Percentiles rank a stretch among this genome's conserved stretches.
Evolutionary conservation across 1,140 invertebrate genomes (phyloP).

Genomic region (Chrysopa pallens): DNA sequence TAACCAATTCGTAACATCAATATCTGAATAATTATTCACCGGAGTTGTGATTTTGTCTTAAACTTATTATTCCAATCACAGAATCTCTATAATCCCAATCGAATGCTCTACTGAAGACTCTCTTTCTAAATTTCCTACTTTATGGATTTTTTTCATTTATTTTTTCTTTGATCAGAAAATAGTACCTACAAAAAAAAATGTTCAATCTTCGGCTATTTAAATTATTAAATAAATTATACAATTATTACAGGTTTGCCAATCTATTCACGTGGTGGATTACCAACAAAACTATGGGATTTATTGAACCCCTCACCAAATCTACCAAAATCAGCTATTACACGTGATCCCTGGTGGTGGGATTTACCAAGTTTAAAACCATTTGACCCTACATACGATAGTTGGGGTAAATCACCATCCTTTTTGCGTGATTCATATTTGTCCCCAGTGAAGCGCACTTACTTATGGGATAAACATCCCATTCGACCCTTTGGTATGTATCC

Average conservation of each 20-base stretch:
- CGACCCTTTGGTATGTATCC: conserved; percentile 58
- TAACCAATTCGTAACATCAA: too few species aligned
- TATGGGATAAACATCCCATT: conserved; percentile 74
- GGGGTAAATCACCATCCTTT: conserved; percentile 53
- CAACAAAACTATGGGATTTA: conserved; percentile 50
- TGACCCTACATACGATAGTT: conserved; percentile 35
- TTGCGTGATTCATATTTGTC: conserved; percentile 72
- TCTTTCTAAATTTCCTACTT: too few species aligned
- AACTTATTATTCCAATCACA: too few species aligned
- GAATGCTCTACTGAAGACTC: too few species aligned
- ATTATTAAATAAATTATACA: too few species aligned
- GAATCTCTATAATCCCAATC: too few species aligned
- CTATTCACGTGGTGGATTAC: conserved; percentile 38
- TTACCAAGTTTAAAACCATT: conserved; percentile 59
- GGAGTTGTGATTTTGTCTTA: too few species aligned
- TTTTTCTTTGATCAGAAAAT: too few species aligned
- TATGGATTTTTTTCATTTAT: too few species aligned
- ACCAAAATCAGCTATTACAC: conserved; percentile 56
- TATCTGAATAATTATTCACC: too few species aligned
- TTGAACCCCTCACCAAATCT: conserved; percentile 55
- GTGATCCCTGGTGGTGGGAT: conserved; percentile 74
- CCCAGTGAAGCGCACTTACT: conserved; percentile 69
- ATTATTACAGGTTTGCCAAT: conserved; percentile 41
- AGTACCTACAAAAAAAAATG: too few species aligned
- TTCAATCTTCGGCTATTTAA: too few species aligned